Base-by-base conservation (phyloP, 2,797 vertebrate species). In the Taenioides sp. region DNA sequence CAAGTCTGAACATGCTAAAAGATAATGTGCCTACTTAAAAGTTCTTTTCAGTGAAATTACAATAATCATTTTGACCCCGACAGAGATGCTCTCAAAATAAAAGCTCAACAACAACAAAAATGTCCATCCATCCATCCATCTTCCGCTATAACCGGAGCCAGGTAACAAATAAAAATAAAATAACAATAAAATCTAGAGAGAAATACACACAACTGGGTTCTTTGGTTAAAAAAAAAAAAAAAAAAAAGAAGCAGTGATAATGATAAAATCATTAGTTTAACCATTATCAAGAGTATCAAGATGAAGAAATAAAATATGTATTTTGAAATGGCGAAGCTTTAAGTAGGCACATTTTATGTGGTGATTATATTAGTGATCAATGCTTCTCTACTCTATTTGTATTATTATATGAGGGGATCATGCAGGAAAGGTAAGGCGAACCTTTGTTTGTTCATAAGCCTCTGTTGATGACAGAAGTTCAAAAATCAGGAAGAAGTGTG, bases 351-450 rank as follows among this genome's bases (percentile, higher is more conserved):
- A 54, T 54, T 37, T 55, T 37, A 55, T 34, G 49, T 67, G 28
- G 27, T 31, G 66, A 55, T 20, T 67, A 57, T 67, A 50, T 37
- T n/a, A 12, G 31, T 31, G 11, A 14, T 59, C 55, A 1, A n/a
- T 73, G 63, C 20, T 66, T 62, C 17, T 76, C 34, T 20, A 2
- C 54, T 63, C 65, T 67, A 7, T 9, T 65, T 50, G 40, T 40
- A 7, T 47, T 43, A 68, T 74, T 34, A 52, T 1, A 27, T 72
- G 68, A 25, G 25, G 70, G 82, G 59, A 31, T 4, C 87, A 89
- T 88, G 91, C 85, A 83, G 79, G 79, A 69, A 2, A 64, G 60
- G 23, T 22, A 10, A 25, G 18, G 73, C 74, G 69, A 69, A 65
- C 65, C 52, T 61, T 63, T 75, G 18, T 64, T 69, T 57, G 75